These are phyloP conservation scores for Zaprionus davidi DNA, from an alignment of 1,140 invertebrate species.

Conservation along the genomic window DNA sequence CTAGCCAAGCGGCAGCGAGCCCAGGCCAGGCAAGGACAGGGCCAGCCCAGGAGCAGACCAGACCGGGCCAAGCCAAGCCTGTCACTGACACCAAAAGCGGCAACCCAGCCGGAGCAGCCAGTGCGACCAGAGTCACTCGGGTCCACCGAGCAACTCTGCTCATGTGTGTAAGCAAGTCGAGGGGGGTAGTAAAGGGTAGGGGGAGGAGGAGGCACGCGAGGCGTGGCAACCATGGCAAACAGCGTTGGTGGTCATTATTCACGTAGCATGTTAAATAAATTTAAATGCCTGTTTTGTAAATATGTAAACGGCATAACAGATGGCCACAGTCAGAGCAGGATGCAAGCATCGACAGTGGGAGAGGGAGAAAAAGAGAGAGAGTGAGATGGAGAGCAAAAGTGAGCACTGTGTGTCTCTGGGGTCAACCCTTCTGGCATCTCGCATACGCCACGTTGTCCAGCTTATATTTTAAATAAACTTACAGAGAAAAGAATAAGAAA, in stretches of 20 bases:
- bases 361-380: background rate
- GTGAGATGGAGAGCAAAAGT: background rate
- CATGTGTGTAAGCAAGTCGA: conserved; percentile 33
- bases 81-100: conserved; percentile 72
- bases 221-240: conserved; percentile 55
- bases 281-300: conserved; percentile 82
- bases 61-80: conserved; percentile 49
- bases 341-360: background rate
- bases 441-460: conserved; percentile 21
- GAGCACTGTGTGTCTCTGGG: background rate
- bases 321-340: conserved; percentile 31
- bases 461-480: conserved; percentile 16
- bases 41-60: conserved; percentile 23
- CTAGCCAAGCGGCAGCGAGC: conserved; percentile 48
- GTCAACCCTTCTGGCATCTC: conserved; percentile 16
- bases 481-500: background rate
- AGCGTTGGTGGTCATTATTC: conserved; percentile 75
- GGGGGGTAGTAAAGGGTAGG: conserved; percentile 9
- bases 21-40: conserved; percentile 17
- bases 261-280: conserved; percentile 82
- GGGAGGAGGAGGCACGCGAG: conserved; percentile 9
- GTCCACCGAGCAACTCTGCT: conserved; percentile 6
- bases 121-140: conserved; percentile 3
- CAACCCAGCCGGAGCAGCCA: conserved; percentile 47
- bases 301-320: conserved; percentile 76